Evolutionary conservation across 2,113 vertebrate species (phyloP).

Genomic region (Beaufortia kweichowensis): DNA sequence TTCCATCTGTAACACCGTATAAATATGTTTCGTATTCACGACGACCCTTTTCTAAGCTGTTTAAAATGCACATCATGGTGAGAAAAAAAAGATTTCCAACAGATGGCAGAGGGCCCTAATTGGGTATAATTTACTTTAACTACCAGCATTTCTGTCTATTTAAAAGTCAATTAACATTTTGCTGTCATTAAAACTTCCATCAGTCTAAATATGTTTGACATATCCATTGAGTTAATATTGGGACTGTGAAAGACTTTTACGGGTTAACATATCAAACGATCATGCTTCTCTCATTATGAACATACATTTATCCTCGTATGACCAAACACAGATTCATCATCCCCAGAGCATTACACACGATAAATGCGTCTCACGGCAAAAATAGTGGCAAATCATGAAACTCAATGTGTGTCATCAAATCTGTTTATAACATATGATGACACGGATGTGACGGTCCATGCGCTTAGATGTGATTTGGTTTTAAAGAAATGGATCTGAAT

Average conservation of each 20-base stretch:
- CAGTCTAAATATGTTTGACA: slow-evolving; percentile 57
- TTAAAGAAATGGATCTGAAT: not conserved
- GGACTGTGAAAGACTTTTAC: not conserved
- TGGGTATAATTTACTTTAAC: slow-evolving; percentile 60
- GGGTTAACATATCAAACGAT: slow-evolving; percentile 19
- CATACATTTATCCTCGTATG: slow-evolving; percentile 6
- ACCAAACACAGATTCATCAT: slow-evolving; percentile 20
- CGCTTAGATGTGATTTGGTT: not conserved
- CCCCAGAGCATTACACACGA: not conserved
- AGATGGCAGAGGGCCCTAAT: slow-evolving; percentile 60
- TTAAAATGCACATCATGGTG: slow-evolving; percentile 55
- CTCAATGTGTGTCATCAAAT: not conserved
- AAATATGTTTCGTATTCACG: slow-evolving; percentile 13
- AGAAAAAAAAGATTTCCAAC: slow-evolving; percentile 44
- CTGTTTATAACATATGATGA: not conserved
- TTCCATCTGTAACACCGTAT: not conserved
- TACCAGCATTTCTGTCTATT: slow-evolving; percentile 59
- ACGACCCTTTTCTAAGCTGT: slow-evolving; percentile 22
- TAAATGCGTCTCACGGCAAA: not conserved
- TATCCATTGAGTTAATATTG: slow-evolving; percentile 31
- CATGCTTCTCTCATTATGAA: slow-evolving; percentile 16
- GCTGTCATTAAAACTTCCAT: slow-evolving; percentile 57
- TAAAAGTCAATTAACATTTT: slow-evolving; percentile 59
- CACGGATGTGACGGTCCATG: not conserved
- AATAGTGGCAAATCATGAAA: not conserved